Conservation (phyloP, 2,888 invertebrate genomes). For the Morpho achilles region DNA sequence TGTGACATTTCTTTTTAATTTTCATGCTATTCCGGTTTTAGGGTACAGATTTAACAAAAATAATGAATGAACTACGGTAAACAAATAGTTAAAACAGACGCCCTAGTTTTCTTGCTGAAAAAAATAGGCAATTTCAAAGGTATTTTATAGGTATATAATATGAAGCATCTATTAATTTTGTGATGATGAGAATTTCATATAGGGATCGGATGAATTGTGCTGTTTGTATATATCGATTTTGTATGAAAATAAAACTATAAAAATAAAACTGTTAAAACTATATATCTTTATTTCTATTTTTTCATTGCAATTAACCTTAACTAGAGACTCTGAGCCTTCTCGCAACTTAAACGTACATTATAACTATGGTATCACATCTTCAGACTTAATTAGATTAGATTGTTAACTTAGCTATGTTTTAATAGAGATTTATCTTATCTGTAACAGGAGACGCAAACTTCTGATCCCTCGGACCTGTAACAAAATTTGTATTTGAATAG, state of each 20-base stretch:
- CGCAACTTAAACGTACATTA: neutral
- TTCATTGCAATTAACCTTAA: neutral
- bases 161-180: too few species aligned
- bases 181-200: too few species aligned
- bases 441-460: constrained; percentile 66
- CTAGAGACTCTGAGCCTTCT: constrained; percentile 2
- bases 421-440: constrained; percentile 16
- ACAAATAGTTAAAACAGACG: too few species aligned
- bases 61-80: too few species aligned
- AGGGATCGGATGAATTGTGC: neutral
- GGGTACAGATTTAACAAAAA: too few species aligned
- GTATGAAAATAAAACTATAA: constrained; percentile 4
- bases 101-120: too few species aligned
- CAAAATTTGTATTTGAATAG: constrained; percentile 1
- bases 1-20: too few species aligned
- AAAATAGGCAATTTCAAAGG: too few species aligned
- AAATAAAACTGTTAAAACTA: constrained; percentile 1
- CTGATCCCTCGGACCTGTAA: constrained; percentile 57
- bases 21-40: too few species aligned
- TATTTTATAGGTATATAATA: too few species aligned
- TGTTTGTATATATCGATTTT: constrained; percentile 8
- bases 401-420: neutral
- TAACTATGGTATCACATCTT: constrained; percentile 29
- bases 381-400: constrained; percentile 18
- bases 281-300: neutral